A percentile compares a stretch with the other conserved stretches of the same genome.
Conservation (phyloP, 2,113 vertebrate genomes). For the Hemiprocne comata region DNA sequence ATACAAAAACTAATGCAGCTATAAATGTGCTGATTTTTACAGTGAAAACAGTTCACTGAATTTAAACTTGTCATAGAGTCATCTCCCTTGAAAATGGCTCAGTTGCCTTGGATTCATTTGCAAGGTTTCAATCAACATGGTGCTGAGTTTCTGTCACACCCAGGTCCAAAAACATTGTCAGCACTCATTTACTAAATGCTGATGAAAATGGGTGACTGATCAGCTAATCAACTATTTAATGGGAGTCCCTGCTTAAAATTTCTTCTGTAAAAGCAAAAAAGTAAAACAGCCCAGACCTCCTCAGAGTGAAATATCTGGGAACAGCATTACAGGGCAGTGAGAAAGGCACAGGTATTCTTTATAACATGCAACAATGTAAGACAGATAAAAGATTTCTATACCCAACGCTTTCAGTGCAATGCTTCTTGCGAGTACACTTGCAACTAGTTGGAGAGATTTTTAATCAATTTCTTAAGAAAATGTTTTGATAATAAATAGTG, state of each 20-base stretch:
- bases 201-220: background rate
- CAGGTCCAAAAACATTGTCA: background rate
- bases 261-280: background rate
- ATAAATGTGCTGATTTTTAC: background rate
- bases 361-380: background rate
- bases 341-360: background rate
- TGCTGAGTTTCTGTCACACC: background rate
- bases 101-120: background rate
- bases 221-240: background rate
- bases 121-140: background rate
- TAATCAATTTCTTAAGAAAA: background rate
- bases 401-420: accelerated
- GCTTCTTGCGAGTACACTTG: background rate
- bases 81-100: background rate
- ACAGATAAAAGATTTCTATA: background rate
- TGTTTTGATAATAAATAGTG: background rate
- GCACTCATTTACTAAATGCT: background rate
- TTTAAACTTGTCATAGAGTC: background rate
- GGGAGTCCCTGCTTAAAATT: background rate
- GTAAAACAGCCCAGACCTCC: background rate
- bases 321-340: background rate
- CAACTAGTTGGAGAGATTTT: background rate
- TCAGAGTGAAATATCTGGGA: background rate
- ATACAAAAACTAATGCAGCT: background rate
- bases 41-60: background rate